Base-by-base conservation (phyloP, 2,113 vertebrate species). In the Manacus vitellinus region DNA sequence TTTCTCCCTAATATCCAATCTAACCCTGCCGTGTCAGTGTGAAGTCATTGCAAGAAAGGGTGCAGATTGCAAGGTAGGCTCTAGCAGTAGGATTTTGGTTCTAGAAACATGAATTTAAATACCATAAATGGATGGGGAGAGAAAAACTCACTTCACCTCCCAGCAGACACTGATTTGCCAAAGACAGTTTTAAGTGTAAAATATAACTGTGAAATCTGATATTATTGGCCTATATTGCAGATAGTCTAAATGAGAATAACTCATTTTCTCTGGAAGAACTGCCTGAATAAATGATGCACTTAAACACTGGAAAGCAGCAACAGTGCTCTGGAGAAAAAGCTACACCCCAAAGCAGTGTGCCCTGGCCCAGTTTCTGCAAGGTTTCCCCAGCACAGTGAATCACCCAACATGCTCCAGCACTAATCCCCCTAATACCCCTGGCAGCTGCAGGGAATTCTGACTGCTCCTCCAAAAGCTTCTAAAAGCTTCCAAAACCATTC, bases 291-390 rank as follows among this genome's bases (percentile, higher is more conserved):
- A 70, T 0, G 0, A n/a, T 33, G 37, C 23, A 54, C 47, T 79
- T 46, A 37, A 88, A 52, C 17, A 54, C 0, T 21, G 22, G 56
- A 43, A 67, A 76, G 63, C 63, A 66, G 79, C 67, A 49, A 10
- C 0, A 82, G 28, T 39, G n/a, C 27, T 47, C 74, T 61, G 54
- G 54, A 35, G 14, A 35, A n/a, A 44, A 56, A 75, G 55, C 27
- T 9, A 46, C 52, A 70, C 1, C 43, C 47, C 12, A 33, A 67
- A 35, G 18, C 27, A 61, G 22, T 0, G 1, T 7, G 3, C 11
- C 9, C 9, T 10, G 41, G 11, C 44, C 17, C 23, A 8, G 39
- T 3, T 16, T 33, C 58, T 4, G 21, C 4, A 7, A 58, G 10
- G 27, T 33, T 67, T 81, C n/a, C 15, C 25, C 37, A 14, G 30